Base-by-base conservation (phyloP, 2,888 invertebrate species). In the Apotomis turbidana region DNA sequence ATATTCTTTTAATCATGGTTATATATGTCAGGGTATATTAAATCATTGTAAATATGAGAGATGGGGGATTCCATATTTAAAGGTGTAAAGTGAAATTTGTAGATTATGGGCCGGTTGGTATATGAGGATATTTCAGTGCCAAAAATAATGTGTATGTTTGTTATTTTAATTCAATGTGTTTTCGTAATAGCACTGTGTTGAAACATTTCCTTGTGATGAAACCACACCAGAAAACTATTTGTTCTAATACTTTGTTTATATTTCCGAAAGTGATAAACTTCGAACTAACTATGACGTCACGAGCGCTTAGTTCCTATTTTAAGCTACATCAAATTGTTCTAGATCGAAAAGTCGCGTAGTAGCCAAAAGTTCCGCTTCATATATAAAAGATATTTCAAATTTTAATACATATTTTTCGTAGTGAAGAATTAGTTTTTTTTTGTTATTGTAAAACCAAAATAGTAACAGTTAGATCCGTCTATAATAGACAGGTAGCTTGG, bases 21-120 rank as follows among this genome's bases (percentile, higher is more conserved):
- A 82, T 83, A 83, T 82, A 81, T 78, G 79, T 83, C 84, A 85
- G 83, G 85, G 84, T 86, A 84, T 80, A 68, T 55, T 71, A 44
- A 72, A 57, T 68, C 72, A 44, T 36, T 72, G 72, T 72, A 68
- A 68, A 72, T 71, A 27, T 49, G 46, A 54, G 54, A 51, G 55
- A 44, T 59, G 58, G 41, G 58, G 49, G 52, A 68, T 68, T 72
- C 68, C 58, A 68, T 64, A 67, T 62, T 68, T 13, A 72, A 54
- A 49, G 61, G 67, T 71, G 63, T 68, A 54, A 58, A 58, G 58
- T 38, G 41, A 58, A 72, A 60, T 38, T 52, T 15, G 58, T 59
- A 12, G 61, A 46, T 67, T 38, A 38, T 27, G 67, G 49, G n/a
- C 70, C 44, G 55, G 71, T 57, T 71, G 38, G n/a, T 13, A 12